Evolutionary conservation across 2,888 invertebrate species (phyloP).

Genomic region (Ptilodon capucinus): DNA sequence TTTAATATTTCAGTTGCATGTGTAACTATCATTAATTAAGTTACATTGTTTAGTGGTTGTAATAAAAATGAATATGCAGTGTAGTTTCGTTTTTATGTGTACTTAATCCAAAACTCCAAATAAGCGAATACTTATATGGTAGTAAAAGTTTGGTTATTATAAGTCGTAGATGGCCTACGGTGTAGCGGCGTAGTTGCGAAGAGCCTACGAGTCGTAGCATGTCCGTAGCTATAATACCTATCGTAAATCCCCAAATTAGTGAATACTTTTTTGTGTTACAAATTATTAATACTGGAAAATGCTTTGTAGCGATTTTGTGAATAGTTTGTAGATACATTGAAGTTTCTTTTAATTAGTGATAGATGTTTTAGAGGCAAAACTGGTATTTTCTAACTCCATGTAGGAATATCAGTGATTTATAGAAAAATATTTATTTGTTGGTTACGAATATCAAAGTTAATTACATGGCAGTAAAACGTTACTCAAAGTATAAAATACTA

Average conservation of each 20-base stretch:
- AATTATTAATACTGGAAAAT: too few species aligned
- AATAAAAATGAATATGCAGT: slow-evolving; percentile 16
- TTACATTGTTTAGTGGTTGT: slow-evolving; percentile 10
- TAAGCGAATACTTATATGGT: background rate
- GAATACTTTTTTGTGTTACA: too few species aligned
- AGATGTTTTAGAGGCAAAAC: too few species aligned
- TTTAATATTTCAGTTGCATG: slow-evolving; percentile 35
- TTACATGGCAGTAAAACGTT: too few species aligned
- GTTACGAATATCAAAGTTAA: too few species aligned
- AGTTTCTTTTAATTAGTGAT: too few species aligned
- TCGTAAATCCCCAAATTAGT: too few species aligned
- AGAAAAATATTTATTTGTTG: too few species aligned
- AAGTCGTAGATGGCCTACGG: slow-evolving; percentile 8
- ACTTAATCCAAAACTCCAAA: background rate
- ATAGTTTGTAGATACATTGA: too few species aligned
- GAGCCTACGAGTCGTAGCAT: slow-evolving; percentile 12
- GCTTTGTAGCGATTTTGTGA: background rate
- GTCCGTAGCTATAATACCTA: slow-evolving; percentile 11
- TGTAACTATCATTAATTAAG: slow-evolving; percentile 26
- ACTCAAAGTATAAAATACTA: slow-evolving; percentile 1
- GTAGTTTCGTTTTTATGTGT: slow-evolving; percentile 8
- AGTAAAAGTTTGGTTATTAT: background rate
- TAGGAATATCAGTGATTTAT: too few species aligned
- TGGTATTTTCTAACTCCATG: too few species aligned
- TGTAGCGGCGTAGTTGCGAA: slow-evolving; percentile 19